Evolutionary conservation across 2,797 vertebrate genomes (phyloP).

Genomic region (Rallus crepitans): DNA sequence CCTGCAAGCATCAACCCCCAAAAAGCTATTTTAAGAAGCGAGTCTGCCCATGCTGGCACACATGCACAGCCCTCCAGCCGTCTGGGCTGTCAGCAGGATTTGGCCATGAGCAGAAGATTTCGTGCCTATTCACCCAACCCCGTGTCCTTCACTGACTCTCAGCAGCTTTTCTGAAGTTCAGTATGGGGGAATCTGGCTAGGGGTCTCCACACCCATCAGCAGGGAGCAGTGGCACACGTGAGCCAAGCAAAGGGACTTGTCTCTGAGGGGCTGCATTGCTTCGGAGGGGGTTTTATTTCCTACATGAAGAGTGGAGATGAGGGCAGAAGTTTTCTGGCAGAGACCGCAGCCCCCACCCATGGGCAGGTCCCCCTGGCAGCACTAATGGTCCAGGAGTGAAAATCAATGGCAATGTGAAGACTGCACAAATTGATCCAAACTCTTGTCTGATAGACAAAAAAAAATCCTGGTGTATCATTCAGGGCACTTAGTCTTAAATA

Average conservation of each 20-base stretch:
- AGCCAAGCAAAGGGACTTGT: not conserved
- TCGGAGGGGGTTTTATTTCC: not conserved
- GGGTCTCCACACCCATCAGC: rapidly evolving
- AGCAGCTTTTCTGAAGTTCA: not conserved
- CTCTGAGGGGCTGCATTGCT: not conserved
- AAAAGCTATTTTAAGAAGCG: not conserved
- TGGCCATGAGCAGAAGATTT: not conserved
- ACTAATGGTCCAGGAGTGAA: not conserved
- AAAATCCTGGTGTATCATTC: rapidly evolving
- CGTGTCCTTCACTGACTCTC: not conserved
- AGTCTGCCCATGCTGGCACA: not conserved
- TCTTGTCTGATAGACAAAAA: not conserved
- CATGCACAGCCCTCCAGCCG: not conserved
- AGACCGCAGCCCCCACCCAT: not conserved
- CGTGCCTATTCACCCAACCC: rapidly evolving
- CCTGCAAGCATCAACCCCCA: not conserved
- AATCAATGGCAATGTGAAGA: not conserved
- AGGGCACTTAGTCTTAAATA: not conserved
- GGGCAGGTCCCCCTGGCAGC: not conserved
- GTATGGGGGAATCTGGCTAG: rapidly evolving
- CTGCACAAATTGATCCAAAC: conserved; percentile 8
- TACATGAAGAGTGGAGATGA: rapidly evolving
- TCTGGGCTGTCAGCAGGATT: not conserved
- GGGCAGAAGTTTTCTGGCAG: not conserved
- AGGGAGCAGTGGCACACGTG: rapidly evolving